Evolutionary conservation across 2,797 vertebrate species (phyloP).

Genomic region (Pygocentrus nattereri): DNA sequence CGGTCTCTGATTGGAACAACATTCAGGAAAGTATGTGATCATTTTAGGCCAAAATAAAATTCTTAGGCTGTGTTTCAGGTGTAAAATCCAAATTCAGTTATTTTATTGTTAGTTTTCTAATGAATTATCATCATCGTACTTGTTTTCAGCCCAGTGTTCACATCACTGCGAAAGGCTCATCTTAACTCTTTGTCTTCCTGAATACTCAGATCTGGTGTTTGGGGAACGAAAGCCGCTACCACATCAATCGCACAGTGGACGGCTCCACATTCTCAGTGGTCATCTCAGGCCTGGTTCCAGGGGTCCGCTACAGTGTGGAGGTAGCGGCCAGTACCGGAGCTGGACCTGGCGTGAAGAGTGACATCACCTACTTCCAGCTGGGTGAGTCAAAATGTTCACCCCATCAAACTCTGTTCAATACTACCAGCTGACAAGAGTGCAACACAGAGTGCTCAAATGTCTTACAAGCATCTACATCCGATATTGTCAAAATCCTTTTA

Average conservation of each 20-base stretch:
- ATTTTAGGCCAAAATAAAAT: too few species aligned
- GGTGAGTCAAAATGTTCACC: constrained; percentile 77
- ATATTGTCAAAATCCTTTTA: neutral
- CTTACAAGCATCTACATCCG: neutral
- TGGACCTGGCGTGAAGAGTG: constrained; percentile 91
- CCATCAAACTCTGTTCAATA: neutral
- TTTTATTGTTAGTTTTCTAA: neutral
- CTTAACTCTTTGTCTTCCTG: neutral
- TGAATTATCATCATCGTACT: too few species aligned
- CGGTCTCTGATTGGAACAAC: too few species aligned
- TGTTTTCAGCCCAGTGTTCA: too few species aligned
- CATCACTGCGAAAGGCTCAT: constrained; percentile 29
- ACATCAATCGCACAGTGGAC: constrained; percentile 94
- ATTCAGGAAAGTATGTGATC: too few species aligned
- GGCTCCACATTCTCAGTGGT: constrained; percentile 89
- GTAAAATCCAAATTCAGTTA: too few species aligned
- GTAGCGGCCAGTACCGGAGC: constrained; percentile 93
- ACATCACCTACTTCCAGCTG: constrained; percentile 91
- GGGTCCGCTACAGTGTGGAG: constrained; percentile 92
- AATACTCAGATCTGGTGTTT: constrained; percentile 93
- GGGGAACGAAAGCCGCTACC: constrained; percentile 95
- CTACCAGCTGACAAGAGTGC: too few species aligned
- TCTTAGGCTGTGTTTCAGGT: too few species aligned
- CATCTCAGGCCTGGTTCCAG: constrained; percentile 88
- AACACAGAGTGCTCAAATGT: neutral